Percentiles rank a stretch among this genome's conserved stretches.
Conservation (phyloP, 2,113 vertebrate species). For the Dipodomys merriami region DNA sequence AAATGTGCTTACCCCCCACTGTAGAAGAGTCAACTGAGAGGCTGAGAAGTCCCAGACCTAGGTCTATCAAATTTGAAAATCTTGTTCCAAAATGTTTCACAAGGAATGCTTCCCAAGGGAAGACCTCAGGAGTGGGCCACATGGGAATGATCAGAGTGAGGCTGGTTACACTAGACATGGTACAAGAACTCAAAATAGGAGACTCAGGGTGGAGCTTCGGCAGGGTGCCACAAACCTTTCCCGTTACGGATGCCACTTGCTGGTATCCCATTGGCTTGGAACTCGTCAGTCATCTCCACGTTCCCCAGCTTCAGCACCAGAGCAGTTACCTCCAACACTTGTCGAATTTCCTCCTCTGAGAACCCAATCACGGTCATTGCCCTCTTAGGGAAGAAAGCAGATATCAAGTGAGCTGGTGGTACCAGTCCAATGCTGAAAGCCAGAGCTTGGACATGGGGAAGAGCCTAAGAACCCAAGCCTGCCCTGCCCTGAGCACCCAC, state of each 20-base stretch:
- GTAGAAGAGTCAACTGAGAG: background rate
- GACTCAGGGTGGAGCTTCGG: background rate
- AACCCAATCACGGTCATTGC: slow-evolving; percentile 89
- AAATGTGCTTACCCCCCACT: background rate
- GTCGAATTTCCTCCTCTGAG: slow-evolving; percentile 76
- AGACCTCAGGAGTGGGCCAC: background rate
- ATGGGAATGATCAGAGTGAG: background rate
- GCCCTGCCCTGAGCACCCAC: slow-evolving; percentile 62
- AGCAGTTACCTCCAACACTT: slow-evolving; percentile 86
- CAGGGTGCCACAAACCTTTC: slow-evolving; percentile 76
- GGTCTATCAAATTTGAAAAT: background rate
- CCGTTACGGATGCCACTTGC: slow-evolving; percentile 81
- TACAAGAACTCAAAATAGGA: background rate
- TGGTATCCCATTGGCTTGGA: slow-evolving; percentile 84
- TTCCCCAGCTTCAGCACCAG: slow-evolving; percentile 89
- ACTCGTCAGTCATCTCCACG: slow-evolving; percentile 80
- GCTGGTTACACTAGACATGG: background rate
- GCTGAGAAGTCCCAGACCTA: background rate
- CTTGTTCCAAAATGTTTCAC: background rate
- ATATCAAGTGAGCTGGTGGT: background rate
- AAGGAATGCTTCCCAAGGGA: background rate
- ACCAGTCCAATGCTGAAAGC: background rate
- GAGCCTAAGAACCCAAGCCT: background rate
- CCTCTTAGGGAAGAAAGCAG: slow-evolving; percentile 73
- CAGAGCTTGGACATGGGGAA: background rate